These are phyloP conservation scores for Rhabdomys dilectus DNA, from an alignment of 2,113 vertebrate genomes.

Conservation along the genomic window DNA sequence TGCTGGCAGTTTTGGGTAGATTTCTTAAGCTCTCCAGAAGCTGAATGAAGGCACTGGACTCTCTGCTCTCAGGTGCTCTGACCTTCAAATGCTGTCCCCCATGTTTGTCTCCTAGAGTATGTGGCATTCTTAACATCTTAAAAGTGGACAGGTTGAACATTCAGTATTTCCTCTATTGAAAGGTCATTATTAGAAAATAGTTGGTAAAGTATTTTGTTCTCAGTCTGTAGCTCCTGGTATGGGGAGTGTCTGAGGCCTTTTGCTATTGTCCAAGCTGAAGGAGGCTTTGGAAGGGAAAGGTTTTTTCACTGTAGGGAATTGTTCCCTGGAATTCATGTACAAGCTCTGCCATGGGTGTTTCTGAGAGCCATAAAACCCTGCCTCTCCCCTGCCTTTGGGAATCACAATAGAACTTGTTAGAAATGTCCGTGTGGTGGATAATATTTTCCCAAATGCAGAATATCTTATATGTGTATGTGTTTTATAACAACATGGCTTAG, in stretches of 20 bases:
- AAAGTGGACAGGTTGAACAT: background rate
- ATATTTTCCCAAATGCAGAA: background rate
- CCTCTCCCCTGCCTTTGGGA: constrained; percentile 22
- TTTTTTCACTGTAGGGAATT: background rate
- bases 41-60: background rate
- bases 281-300: background rate
- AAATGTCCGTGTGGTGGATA: background rate
- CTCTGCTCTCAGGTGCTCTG: background rate
- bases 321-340: background rate
- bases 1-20: background rate
- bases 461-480: background rate
- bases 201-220: background rate
- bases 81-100: background rate
- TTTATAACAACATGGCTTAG: background rate
- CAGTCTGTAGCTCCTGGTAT: background rate
- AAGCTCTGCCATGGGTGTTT: background rate
- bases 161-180: background rate
- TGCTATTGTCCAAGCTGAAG: background rate
- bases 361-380: background rate
- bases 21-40: constrained; percentile 13
- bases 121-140: background rate
- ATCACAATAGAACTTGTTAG: background rate
- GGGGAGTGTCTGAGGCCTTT: background rate
- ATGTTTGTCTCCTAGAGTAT: background rate
- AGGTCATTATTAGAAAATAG: background rate